These are phyloP conservation scores for Gallinago undulata DNA, from an alignment of 2,113 vertebrate genomes.

Conservation along the genomic window DNA sequence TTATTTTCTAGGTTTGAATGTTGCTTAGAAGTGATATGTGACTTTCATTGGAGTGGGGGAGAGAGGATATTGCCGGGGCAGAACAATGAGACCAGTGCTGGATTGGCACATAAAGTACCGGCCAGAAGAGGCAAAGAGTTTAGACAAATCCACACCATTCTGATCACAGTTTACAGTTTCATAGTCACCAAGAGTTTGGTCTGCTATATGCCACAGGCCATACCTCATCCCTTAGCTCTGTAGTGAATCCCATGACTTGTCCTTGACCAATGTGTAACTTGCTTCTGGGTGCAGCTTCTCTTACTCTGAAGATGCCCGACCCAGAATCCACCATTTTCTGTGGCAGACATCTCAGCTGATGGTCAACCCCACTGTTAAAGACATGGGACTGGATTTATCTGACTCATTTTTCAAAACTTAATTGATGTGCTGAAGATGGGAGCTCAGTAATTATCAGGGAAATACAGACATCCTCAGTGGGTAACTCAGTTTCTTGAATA, in stretches of 20 bases:
- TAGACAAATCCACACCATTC: background rate
- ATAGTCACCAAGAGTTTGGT: background rate
- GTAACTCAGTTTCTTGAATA: background rate
- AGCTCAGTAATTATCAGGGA: background rate
- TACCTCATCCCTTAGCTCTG: background rate
- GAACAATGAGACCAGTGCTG: background rate
- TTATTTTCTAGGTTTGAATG: background rate
- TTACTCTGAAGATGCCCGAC: background rate
- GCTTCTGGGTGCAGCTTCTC: background rate
- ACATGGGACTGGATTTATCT: background rate
- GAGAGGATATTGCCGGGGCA: background rate
- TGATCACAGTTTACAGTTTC: background rate
- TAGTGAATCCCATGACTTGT: background rate
- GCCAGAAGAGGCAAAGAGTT: background rate
- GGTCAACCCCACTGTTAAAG: background rate
- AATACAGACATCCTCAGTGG: background rate
- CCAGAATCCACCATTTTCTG: background rate
- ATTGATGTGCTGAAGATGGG: background rate
- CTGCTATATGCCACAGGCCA: background rate
- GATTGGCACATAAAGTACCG: background rate
- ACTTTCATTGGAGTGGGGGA: fast-evolving
- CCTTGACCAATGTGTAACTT: background rate
- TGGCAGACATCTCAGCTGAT: background rate
- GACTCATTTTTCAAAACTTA: background rate
- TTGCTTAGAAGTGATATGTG: background rate